These are phyloP conservation scores for Nothoprocta pentlandii DNA, from an alignment of 2,113 vertebrate species.

Conservation along the genomic window DNA sequence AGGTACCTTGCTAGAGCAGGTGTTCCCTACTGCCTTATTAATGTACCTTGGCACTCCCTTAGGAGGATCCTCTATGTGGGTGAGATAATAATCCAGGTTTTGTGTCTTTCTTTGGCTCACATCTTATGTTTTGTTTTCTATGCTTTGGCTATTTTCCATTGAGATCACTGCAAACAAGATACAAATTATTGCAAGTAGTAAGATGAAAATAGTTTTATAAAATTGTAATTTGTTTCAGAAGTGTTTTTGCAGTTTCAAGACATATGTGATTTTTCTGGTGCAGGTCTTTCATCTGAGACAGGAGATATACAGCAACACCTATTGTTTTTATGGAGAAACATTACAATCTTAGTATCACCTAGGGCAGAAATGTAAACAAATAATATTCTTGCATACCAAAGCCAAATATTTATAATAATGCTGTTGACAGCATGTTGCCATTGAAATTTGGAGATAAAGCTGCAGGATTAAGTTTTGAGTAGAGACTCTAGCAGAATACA, in stretches of 20 bases:
- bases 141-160: background rate
- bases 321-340: background rate
- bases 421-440: background rate
- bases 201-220: constrained; percentile 22
- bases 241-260: background rate
- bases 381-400: background rate
- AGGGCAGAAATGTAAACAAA: background rate
- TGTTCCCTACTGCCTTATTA: background rate
- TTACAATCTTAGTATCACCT: background rate
- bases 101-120: background rate
- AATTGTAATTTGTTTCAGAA: background rate
- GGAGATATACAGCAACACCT: background rate
- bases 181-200: constrained; percentile 4
- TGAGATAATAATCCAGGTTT: constrained; percentile 7
- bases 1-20: constrained; percentile 6
- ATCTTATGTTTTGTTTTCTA: constrained; percentile 5
- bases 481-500: background rate
- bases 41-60: constrained; percentile 3
- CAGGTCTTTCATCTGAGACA: background rate
- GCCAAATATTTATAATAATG: background rate
- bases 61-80: background rate
- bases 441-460: background rate
- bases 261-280: background rate
- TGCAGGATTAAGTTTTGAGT: background rate
- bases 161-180: background rate